Evolutionary conservation across 2,797 vertebrate species (phyloP).

Genomic region (Anguilla marmorata): DNA sequence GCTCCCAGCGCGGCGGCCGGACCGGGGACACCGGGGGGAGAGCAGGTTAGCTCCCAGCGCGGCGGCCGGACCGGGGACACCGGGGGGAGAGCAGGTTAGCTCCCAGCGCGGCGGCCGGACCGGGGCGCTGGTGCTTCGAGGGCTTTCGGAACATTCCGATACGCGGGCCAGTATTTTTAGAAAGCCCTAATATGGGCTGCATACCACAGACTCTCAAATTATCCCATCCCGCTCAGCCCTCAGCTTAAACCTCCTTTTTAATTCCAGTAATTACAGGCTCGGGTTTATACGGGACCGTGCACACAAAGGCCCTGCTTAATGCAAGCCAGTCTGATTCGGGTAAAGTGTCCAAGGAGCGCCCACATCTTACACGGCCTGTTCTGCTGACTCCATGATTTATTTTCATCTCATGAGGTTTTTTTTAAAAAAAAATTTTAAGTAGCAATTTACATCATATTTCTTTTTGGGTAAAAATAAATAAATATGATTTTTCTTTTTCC

Average conservation of each 20-base stretch:
- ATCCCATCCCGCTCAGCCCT: slow-evolving; percentile 84
- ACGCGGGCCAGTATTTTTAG: slow-evolving; percentile 82
- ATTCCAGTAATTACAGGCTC: slow-evolving; percentile 86
- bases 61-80: slow-evolving; percentile 57
- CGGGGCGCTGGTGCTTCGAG: slow-evolving; percentile 69
- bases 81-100: slow-evolving; percentile 54
- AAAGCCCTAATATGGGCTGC: slow-evolving; percentile 83
- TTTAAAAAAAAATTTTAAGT: slow-evolving; percentile 34
- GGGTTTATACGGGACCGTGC: slow-evolving; percentile 81
- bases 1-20: slow-evolving; percentile 64
- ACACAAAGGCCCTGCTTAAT: slow-evolving; percentile 85
- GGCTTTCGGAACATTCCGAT: slow-evolving; percentile 82
- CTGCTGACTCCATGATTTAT: slow-evolving; percentile 81
- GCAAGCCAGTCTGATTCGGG: slow-evolving; percentile 84
- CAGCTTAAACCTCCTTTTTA: slow-evolving; percentile 87
- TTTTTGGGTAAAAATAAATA: slow-evolving; percentile 62
- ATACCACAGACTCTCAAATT: slow-evolving; percentile 89
- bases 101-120: not conserved
- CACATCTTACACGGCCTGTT: slow-evolving; percentile 77
- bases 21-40: slow-evolving; percentile 44
- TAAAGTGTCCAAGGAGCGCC: slow-evolving; percentile 77
- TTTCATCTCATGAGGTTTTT: slow-evolving; percentile 66
- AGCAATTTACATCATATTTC: slow-evolving; percentile 70
- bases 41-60: slow-evolving; percentile 62
- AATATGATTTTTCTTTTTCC: slow-evolving; percentile 62